These are phyloP conservation scores for Chrysolina haemoptera DNA, from an alignment of 2,888 invertebrate genomes.

Conservation along the genomic window DNA sequence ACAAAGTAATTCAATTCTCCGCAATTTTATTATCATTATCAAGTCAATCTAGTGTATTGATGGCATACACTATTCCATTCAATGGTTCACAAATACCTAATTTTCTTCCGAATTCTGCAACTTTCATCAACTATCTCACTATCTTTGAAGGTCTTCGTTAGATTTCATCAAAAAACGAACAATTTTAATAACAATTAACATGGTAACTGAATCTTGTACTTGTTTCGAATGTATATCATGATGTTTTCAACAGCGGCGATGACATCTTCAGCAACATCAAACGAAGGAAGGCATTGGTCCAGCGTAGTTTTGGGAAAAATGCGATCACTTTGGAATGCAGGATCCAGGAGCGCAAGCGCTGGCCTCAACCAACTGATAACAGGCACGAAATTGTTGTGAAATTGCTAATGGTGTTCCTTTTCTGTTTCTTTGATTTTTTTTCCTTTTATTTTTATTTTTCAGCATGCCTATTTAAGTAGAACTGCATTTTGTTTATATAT, in stretches of 20 bases:
- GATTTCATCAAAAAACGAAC: no score
- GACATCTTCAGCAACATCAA: constrained; percentile 68
- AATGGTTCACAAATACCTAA: no score
- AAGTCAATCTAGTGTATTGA: no score
- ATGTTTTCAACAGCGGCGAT: constrained; percentile 63
- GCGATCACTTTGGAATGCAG: constrained; percentile 88
- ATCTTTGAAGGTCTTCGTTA: no score
- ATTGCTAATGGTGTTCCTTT: constrained; percentile 38
- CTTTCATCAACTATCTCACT: no score
- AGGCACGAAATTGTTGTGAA: constrained; percentile 72
- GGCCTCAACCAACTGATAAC: constrained; percentile 89
- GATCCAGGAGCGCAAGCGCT: constrained; percentile 80
- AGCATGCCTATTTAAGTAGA: constrained; percentile 44
- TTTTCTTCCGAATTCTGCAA: no score
- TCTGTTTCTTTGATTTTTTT: constrained; percentile 48
- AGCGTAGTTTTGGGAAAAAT: constrained; percentile 90
- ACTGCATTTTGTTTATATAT: constrained; percentile 36
- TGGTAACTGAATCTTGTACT: background rate
- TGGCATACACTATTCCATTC: no score
- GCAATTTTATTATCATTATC: no score
- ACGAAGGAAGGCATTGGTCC: constrained; percentile 78
- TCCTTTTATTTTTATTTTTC: constrained; percentile 44
- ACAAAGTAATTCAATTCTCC: no score
- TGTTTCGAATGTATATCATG: background rate
- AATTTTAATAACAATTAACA: no score